Base-by-base conservation (phyloP, 2,888 invertebrate species). In the Anoncus sp. region DNA sequence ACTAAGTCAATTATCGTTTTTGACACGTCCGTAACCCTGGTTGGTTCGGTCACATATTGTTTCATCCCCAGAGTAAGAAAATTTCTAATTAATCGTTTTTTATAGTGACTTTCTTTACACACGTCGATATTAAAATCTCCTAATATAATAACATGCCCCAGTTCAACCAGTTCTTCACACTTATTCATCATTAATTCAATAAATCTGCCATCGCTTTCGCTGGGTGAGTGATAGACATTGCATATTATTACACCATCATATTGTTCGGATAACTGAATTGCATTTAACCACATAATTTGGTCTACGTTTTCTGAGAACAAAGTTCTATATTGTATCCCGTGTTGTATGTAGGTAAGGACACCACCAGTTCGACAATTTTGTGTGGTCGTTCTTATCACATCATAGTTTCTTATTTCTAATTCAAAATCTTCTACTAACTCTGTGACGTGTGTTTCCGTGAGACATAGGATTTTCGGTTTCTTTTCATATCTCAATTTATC, bases 391-490 rank as follows among this genome's bases (percentile, higher is more conserved):
- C 47, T 47, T 7, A 47, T n/a, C n/a, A n/a, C n/a, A n/a, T n/a
- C 12, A 14, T 51, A 51, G 7, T 22, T 22, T 4, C 31, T 51
- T n/a, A 81, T 63, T 2, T 40, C 53, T 1, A 82, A 10, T 66
- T 81, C 79, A 51, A 9, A 16, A 18, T 76, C 65, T 16, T 43
- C n/a, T 27, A 75, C 38, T 20, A 59, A 45, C 6, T 67, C 22
- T 20, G 63, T 81, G 14, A 51, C 40, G 24, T 75, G 74, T 9
- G 80, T 80, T 59, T 80, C 80, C 0, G 76, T 60, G 14, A 76
- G 35, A 16, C 71, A 65, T 20, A 81, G 12, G 3, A 81, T 47
- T 6, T 35, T 62, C 3, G 79, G 78, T 35, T 63, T 73, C 18
- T 7, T 65, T 7, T 69, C 51, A 10, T 38, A 10, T 31, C 65